phyloP scores from a whole-genome alignment of 2,797 vertebrate genomes.

The Sebastes aleutianus region DNA sequence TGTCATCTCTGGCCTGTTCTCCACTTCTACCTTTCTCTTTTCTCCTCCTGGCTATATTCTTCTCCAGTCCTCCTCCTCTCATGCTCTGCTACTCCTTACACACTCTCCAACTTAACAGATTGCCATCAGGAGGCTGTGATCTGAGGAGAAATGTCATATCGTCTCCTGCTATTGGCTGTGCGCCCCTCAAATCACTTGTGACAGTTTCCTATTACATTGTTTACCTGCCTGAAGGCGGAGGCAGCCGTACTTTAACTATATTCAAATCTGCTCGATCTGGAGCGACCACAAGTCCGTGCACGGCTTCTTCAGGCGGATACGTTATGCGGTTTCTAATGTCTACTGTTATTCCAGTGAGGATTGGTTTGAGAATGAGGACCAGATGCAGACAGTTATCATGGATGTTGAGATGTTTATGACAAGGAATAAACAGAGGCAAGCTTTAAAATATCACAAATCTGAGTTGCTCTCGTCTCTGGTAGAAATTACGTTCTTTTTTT shows the following conservation, averaged over 20 bases:
- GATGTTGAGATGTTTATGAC: conserved; percentile 81
- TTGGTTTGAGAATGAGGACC: conserved; percentile 67
- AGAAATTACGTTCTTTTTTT: conserved; percentile 34
- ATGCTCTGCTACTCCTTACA: conserved; percentile 48
- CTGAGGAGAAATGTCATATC: conserved; percentile 67
- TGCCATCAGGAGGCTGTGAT: conserved; percentile 70
- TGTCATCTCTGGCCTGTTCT: conserved; percentile 35
- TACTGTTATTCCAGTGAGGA: conserved; percentile 69
- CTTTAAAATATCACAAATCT: conserved; percentile 68
- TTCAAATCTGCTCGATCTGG: conserved; percentile 72
- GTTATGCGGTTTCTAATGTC: conserved; percentile 67
- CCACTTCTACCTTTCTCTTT: conserved; percentile 15
- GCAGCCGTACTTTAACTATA: conserved; percentile 58
- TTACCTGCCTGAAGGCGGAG: conserved; percentile 74
- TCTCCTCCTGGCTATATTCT: conserved; percentile 8
- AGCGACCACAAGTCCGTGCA: conserved; percentile 47
- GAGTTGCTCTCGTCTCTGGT: conserved; percentile 35
- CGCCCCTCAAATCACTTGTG: conserved; percentile 75
- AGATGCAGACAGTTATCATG: conserved; percentile 74
- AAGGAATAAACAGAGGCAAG: conserved; percentile 70
- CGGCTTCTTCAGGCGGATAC: conserved; percentile 48
- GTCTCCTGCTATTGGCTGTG: conserved; percentile 58
- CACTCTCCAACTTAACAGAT: conserved; percentile 64
- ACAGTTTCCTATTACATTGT: conserved; percentile 78
- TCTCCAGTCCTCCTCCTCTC: conserved; percentile 16